These are phyloP conservation scores for Corythornis madagascariensis DNA, from an alignment of 2,113 vertebrate genomes.

Conservation along the genomic window DNA sequence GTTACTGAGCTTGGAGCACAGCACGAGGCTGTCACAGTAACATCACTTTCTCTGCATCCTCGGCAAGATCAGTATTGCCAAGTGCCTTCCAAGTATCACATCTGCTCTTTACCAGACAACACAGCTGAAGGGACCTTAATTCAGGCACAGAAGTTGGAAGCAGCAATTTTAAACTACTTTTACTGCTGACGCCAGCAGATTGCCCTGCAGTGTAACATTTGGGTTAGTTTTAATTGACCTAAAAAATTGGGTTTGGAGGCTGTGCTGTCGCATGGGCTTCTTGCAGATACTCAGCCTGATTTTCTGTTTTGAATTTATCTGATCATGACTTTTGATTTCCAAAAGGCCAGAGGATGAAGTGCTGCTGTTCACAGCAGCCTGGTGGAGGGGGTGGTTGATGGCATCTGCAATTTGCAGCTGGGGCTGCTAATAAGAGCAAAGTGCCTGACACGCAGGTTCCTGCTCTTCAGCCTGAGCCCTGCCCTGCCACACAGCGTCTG, in stretches of 20 bases:
- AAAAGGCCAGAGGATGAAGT: neutral
- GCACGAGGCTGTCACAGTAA: neutral
- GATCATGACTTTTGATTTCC: neutral
- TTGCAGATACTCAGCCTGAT: neutral
- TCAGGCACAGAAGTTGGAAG: neutral
- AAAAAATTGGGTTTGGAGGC: neutral
- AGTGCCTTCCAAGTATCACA: neutral
- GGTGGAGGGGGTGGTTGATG: neutral
- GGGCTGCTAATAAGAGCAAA: neutral
- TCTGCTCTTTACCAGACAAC: neutral
- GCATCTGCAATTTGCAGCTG: neutral
- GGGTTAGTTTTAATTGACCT: neutral
- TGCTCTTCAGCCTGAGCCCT: neutral
- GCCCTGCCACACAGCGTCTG: neutral
- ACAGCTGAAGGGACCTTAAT: neutral
- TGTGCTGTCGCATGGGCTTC: neutral
- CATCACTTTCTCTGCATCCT: neutral
- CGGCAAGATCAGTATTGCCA: neutral
- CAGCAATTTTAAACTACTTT: neutral
- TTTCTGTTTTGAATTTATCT: neutral
- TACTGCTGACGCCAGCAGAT: neutral
- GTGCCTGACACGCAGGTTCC: neutral
- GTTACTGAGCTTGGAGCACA: neutral
- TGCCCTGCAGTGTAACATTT: neutral
- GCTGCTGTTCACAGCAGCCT: neutral